These are phyloP conservation scores for Dione vanillae DNA, from an alignment of 2,888 invertebrate species.

Conservation along the genomic window DNA sequence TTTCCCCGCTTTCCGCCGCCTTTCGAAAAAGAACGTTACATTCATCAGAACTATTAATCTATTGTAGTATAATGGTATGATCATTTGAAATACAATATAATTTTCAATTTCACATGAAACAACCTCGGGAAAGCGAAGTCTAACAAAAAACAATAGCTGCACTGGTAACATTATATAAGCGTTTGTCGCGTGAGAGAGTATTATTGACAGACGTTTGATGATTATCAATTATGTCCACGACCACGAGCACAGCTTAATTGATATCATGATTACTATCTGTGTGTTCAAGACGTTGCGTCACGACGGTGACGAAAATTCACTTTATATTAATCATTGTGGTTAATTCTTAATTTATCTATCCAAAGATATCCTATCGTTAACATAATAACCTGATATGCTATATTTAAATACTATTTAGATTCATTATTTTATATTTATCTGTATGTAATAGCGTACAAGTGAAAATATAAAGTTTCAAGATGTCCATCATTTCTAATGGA, in stretches of 20 bases:
- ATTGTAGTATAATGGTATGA: neutral
- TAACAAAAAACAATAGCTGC: conserved; percentile 38
- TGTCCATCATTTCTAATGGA: conserved; percentile 37
- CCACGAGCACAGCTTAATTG: conserved; percentile 49
- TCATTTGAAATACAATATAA: neutral
- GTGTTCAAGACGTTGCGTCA: conserved; percentile 52
- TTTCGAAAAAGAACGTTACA: too few species aligned
- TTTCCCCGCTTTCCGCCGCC: too few species aligned
- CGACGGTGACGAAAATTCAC: conserved; percentile 47
- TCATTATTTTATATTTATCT: neutral
- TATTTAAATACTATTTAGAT: neutral
- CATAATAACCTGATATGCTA: neutral
- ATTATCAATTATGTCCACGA: conserved; percentile 46
- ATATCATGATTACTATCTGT: conserved; percentile 59
- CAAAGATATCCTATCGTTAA: conserved; percentile 17
- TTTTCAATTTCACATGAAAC: neutral
- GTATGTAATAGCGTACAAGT: neutral
- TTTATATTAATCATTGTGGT: conserved; percentile 30
- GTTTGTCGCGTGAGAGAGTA: conserved; percentile 37
- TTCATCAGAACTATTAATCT: too few species aligned
- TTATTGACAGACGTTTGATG: conserved; percentile 42
- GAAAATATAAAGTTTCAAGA: conserved; percentile 4
- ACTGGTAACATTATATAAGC: conserved; percentile 41
- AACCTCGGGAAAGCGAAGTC: conserved; percentile 39
- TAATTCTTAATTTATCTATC: conserved; percentile 1